Base-by-base conservation (phyloP, 1,140 invertebrate genomes). In the Drosophila orosa region DNA sequence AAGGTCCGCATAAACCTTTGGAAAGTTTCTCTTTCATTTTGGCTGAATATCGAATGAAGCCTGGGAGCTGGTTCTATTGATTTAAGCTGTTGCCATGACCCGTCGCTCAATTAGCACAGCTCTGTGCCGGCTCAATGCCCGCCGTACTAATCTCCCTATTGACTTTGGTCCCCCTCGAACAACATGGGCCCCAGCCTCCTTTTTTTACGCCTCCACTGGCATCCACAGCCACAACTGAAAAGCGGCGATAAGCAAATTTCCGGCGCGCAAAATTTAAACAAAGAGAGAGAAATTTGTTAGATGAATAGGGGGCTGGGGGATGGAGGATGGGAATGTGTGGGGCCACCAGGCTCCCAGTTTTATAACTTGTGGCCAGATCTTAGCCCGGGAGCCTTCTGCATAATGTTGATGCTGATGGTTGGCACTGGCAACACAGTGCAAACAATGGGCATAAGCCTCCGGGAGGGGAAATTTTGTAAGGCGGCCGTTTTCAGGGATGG, bases 171-270 rank as follows among this genome's bases (percentile, higher is more conserved):
- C 40, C 39, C 59, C 68, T 65, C 52, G 9, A 15, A 42, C 65
- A 66, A 63, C 35, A 33, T 25, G 17, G 37, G 9, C 25, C 35
- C 10, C 33, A 5, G 27, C 27, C 39, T 40, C 61, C 25, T 10
- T 15, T 61, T 37, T 44, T 17, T 27, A 33, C 22, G 25, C 44
- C 63, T 4, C 47, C 60, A 24, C 27, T 29, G 33, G 52, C 39
- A 68, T 39, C 19, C 37, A 56, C 48, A 63, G 59, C 71, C 75
- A 54, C 81, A 77, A 81, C 84, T 89, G 84, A 78, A 80, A 74
- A 58, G 77, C 69, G 77, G 59, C 76, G 84, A 89, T 89, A 89
- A 89, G 84, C 85, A 89, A 89, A 89, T 89, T 89, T 89, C 80
- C 85, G 80, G 76, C 73, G 76, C 77, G 61, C 85, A 78, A 89